These are phyloP conservation scores for Chrysotoxum bicinctum DNA, from an alignment of 2,888 invertebrate species.

Conservation along the genomic window DNA sequence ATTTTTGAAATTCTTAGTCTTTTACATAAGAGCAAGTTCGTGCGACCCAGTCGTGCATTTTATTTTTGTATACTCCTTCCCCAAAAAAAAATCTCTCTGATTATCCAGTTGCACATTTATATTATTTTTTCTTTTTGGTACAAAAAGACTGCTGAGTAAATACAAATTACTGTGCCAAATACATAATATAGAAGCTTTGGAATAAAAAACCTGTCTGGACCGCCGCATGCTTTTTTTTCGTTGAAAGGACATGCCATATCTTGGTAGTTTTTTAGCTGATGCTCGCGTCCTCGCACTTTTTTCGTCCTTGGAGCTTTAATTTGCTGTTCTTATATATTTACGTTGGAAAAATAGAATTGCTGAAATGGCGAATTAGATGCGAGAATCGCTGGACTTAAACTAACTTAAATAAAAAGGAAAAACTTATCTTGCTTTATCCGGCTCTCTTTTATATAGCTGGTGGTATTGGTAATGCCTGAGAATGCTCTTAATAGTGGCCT, in stretches of 20 bases:
- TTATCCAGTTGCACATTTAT: neutral
- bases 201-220: slow-evolving; percentile 27
- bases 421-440: slow-evolving; percentile 19
- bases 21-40: neutral
- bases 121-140: neutral
- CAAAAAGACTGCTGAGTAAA: neutral
- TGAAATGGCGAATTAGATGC: slow-evolving; percentile 27
- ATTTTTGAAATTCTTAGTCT: neutral
- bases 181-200: neutral
- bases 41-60: no score
- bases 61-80: no score
- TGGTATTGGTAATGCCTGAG: neutral
- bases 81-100: neutral
- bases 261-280: neutral
- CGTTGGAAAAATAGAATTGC: neutral
- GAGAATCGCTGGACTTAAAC: slow-evolving; percentile 25
- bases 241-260: slow-evolving; percentile 7
- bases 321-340: neutral
- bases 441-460: neutral
- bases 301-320: slow-evolving; percentile 7
- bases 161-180: slow-evolving; percentile 34
- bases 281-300: neutral
- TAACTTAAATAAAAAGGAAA: slow-evolving; percentile 1
- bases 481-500: neutral
- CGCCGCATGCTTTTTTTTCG: neutral